Base-by-base conservation (phyloP, 2,888 invertebrate species). In the Tribolium freemani region DNA sequence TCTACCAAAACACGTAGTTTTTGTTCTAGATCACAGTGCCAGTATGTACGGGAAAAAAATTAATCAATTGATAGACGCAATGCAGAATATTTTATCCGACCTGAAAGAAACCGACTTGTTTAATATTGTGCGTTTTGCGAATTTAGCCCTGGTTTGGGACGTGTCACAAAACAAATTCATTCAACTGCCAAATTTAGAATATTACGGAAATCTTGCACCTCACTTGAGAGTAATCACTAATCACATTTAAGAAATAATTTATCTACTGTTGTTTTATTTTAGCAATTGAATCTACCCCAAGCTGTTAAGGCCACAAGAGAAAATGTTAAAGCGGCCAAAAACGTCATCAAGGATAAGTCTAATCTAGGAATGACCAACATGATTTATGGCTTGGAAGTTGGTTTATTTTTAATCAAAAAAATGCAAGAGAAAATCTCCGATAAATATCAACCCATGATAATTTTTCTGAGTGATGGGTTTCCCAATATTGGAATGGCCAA, bases 11-110 rank as follows among this genome's bases (percentile, higher is more conserved):
- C 89, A 92, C 79, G 90, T 91, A 4, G 88, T 93, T 3, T 93
- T 93, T 82, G 91, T 93, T 5, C 86, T 93, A 79, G 93, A 94
- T 83, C 90, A 91, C 0, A 92, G 92, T 20, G 92, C 92, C 5
- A 93, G 93, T 56, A 93, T 93, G 93, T 85, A 86, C 76, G 93
- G 90, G 30, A 86, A 87, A 60, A 93, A 92, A 86, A 88, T 93
- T 46, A 84, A 86, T 11, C 92, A 93, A 83, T 86, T 92, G 8
- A 88, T 89, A 48, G 88, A 89, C 50, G 92, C 93, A 45, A 92
- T 93, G 91, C 82, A 85, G 69, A 88, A 88, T 48, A 93, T 93
- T 72, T 87, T 93, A 9, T 85, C 86, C 5, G 90, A 91, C 73
- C 86, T 93, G 26, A 87, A 89, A 60, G 73, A 84, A 0, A 88